Conservation (phyloP, 2,797 vertebrate genomes). For the Chelon auratus region DNA sequence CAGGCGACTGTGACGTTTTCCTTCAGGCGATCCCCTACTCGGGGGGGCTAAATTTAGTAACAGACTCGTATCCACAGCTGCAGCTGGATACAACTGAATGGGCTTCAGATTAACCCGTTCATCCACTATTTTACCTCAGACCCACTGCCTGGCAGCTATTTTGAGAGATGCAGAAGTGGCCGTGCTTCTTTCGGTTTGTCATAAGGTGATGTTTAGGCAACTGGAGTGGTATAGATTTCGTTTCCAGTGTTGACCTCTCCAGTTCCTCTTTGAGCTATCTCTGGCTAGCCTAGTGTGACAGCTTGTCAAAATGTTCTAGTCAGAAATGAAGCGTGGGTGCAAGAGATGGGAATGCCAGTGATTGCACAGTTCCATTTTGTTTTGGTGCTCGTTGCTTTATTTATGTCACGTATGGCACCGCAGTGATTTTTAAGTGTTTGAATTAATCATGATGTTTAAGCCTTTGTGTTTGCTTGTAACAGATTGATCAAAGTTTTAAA, state of each 20-base stretch:
- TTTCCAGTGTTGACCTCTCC: constrained; percentile 56
- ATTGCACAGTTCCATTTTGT: constrained; percentile 50
- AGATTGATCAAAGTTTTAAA: too few relatives aligned
- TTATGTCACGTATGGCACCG: background rate
- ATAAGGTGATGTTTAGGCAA: constrained; percentile 33
- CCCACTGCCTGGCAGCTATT: constrained; percentile 1
- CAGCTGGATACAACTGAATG: constrained; percentile 62
- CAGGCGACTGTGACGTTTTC: constrained; percentile 60
- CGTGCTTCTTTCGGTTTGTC: constrained; percentile 13
- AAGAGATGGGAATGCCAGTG: constrained; percentile 31
- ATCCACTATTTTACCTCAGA: constrained; percentile 42
- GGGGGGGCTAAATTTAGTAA: constrained; percentile 65
- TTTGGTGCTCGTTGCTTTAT: constrained; percentile 28
- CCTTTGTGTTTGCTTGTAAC: constrained; percentile 6
- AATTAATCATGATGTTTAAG: background rate
- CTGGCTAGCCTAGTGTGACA: constrained; percentile 60
- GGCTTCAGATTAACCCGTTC: constrained; percentile 56
- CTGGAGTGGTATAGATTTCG: constrained; percentile 55
- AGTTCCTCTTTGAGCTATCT: constrained; percentile 53
- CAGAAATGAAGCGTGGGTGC: constrained; percentile 53
- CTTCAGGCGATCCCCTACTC: constrained; percentile 68
- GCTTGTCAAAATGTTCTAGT: constrained; percentile 70
- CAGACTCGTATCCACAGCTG: constrained; percentile 59
- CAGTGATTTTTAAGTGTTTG: background rate
- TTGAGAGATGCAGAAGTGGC: constrained; percentile 1